Evolutionary conservation across 2,113 vertebrate genomes (phyloP).

Genomic region (Malaclemys terrapin): DNA sequence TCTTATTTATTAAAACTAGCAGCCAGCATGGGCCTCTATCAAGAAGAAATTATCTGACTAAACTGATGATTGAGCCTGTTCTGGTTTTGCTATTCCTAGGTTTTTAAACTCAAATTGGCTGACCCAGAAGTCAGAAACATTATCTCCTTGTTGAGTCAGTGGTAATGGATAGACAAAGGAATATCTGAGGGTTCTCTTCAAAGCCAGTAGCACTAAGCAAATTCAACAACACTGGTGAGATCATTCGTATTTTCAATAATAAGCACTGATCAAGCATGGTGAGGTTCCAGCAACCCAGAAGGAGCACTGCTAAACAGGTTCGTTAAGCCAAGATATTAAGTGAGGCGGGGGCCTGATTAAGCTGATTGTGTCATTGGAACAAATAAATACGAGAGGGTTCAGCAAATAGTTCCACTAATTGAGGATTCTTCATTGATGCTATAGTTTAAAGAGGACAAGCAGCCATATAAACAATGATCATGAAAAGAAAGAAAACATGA

Average conservation of each 20-base stretch:
- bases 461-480: background rate
- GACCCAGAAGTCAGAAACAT: background rate
- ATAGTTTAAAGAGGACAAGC: background rate
- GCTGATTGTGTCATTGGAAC: background rate
- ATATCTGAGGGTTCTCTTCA: rapidly evolving
- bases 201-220: background rate
- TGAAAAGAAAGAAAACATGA: background rate
- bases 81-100: background rate
- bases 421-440: background rate
- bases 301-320: background rate
- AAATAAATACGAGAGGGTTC: background rate
- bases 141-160: background rate
- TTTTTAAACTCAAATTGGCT: background rate
- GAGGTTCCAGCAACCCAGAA: background rate
- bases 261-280: background rate
- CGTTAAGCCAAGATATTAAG: background rate
- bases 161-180: background rate
- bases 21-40: background rate
- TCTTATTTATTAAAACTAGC: background rate
- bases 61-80: background rate
- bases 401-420: background rate
- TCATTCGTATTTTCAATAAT: background rate
- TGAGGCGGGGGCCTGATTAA: rapidly evolving
- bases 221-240: background rate
- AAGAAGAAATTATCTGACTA: background rate